These are phyloP conservation scores for Benitochromis conjunctus DNA, from an alignment of 2,113 vertebrate species.

Conservation along the genomic window DNA sequence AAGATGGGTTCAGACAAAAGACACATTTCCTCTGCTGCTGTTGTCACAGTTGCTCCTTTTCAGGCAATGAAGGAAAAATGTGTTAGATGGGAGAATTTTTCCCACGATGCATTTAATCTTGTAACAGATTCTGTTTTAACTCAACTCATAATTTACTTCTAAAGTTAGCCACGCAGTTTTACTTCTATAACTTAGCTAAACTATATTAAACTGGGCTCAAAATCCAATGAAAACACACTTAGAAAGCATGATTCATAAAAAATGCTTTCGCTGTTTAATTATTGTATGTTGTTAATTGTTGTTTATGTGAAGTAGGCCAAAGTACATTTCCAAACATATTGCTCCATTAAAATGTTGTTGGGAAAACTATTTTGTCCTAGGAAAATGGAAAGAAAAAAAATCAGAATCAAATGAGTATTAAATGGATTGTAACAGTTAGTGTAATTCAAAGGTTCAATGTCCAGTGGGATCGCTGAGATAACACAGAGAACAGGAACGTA, in stretches of 20 bases:
- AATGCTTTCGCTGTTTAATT: background rate
- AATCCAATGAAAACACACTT: background rate
- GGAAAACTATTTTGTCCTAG: background rate
- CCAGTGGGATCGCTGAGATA: background rate
- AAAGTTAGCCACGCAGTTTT: too few species aligned
- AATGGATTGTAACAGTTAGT: background rate
- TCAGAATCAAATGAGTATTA: background rate
- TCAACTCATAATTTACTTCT: too few species aligned
- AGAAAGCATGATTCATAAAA: background rate
- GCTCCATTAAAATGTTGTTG: background rate
- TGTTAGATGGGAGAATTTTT: too few species aligned
- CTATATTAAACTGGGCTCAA: background rate
- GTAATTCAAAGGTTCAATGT: background rate
- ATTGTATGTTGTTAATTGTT: background rate
- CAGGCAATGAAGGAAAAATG: background rate
- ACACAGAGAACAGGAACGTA: background rate
- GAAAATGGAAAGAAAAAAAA: background rate
- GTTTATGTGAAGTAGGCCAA: background rate
- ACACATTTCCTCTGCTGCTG: background rate
- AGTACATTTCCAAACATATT: background rate
- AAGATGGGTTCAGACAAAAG: background rate
- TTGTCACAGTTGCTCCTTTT: background rate
- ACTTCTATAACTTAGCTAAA: too few species aligned
- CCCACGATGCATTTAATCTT: too few species aligned
- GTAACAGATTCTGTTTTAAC: too few species aligned